Base-by-base conservation (phyloP, 2,797 vertebrate species). In the Spinibarbus caldwelli region DNA sequence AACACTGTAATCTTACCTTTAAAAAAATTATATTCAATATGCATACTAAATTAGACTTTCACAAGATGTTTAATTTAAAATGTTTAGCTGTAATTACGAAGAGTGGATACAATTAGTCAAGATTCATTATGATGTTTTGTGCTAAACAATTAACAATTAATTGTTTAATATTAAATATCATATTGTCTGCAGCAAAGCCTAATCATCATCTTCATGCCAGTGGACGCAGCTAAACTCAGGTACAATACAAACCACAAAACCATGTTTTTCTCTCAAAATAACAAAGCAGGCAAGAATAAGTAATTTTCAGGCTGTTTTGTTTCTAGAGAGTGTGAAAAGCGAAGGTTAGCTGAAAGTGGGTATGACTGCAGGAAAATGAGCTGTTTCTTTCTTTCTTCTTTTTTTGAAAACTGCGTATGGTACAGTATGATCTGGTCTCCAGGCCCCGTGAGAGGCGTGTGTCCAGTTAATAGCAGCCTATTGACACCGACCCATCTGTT, bases 401-500 rank as follows among this genome's bases (percentile, higher is more conserved):
- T 49, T 79, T 49, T 80, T 59, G 67, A 47, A 80, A 80, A 77
- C 67, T 52, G 78, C 17, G 41, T 75, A 76, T 59, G 43, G 84
- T 88, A 82, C 84, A 85, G 91, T 91, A 91, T 93, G 93, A 91
- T 92, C 91, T 92, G 93, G 93, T 94, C 92, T 91, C 92, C 92
- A 91, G 94, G 95, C 94, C 96, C 95, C 17, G 92, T 95, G 95
- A 80, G 94, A 95, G 95, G 94, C 95, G 94, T 92, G 93, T 91
- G 88, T 95, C 95, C 96, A 96, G 97, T 97, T 97, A 97, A 97
- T 98, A 97, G 93, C 95, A 95, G 96, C 93, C 95, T 96, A 96
- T 96, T 97, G 97, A 97, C 94, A 95, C 95, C 86, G 91, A 93
- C 96, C 96, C 96, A 98, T 98, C 97, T 97, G 97, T 96, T 96